phyloP scores from a whole-genome alignment of 2,113 vertebrate species.

The Aix galericulata region DNA sequence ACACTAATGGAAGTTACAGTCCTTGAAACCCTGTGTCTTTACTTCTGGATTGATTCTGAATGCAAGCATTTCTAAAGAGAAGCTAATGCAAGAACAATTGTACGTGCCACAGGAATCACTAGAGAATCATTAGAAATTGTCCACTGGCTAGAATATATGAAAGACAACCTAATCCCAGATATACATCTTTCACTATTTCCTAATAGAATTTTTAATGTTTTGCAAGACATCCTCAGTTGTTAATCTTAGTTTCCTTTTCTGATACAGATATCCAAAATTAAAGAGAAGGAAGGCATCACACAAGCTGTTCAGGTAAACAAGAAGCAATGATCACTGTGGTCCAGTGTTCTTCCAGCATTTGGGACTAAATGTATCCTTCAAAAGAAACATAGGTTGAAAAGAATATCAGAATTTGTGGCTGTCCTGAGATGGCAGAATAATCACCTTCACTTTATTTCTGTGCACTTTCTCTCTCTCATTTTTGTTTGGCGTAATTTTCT shows the following conservation, averaged over 20 bases:
- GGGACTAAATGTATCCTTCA: neutral
- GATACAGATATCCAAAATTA: neutral
- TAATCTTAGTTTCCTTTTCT: neutral
- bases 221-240: neutral
- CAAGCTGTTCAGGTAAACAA: neutral
- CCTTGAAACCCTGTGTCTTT: neutral
- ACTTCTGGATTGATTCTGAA: neutral
- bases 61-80: neutral
- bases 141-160: neutral
- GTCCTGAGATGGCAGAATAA: neutral
- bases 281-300: neutral
- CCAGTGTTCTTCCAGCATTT: neutral
- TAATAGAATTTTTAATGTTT: neutral
- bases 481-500: neutral
- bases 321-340: neutral
- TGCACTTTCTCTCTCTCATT: neutral
- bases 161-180: neutral
- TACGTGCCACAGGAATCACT: neutral
- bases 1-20: neutral
- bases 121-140: neutral
- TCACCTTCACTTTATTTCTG: neutral
- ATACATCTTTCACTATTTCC: neutral
- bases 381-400: neutral
- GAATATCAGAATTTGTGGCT: neutral
- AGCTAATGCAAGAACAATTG: neutral